Evolutionary conservation across 1,140 invertebrate genomes (phyloP).

Genomic region (Achroia grisella): DNA sequence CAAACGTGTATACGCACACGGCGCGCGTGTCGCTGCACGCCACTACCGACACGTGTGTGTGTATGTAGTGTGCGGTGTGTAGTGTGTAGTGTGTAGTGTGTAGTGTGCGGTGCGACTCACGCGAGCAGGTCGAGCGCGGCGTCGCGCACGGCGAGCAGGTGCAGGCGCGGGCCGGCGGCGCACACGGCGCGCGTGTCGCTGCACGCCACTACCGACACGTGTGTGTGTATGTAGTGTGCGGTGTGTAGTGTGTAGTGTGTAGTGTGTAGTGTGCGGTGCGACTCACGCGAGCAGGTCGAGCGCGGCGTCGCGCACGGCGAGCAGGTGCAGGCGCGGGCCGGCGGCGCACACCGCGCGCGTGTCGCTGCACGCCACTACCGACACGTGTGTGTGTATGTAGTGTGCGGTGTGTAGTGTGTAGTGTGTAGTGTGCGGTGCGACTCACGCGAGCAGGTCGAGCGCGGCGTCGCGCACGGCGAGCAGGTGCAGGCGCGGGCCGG

Average conservation of each 20-base stretch:
- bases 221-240: slow-evolving; percentile 44
- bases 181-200: slow-evolving; percentile 76
- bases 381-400: slow-evolving; percentile 81
- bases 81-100: too few relatives aligned
- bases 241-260: background rate
- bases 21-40: slow-evolving; percentile 89
- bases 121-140: slow-evolving; percentile 89
- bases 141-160: slow-evolving; percentile 93
- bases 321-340: slow-evolving; percentile 91
- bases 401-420: slow-evolving; percentile 62
- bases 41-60: slow-evolving; percentile 91
- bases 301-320: slow-evolving; percentile 82
- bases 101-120: slow-evolving; percentile 76
- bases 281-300: slow-evolving; percentile 63
- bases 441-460: slow-evolving; percentile 92
- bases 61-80: slow-evolving; percentile 72
- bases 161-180: slow-evolving; percentile 89
- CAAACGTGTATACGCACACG: slow-evolving; percentile 81
- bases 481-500: slow-evolving; percentile 92
- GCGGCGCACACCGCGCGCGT: slow-evolving; percentile 91
- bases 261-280: too few relatives aligned
- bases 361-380: slow-evolving; percentile 90
- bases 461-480: slow-evolving; percentile 88
- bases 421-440: slow-evolving; percentile 52
- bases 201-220: too few relatives aligned